Evolutionary conservation across 2,888 invertebrate species (phyloP).

Genomic region (Hydrotaea cyrtoneurina): DNA sequence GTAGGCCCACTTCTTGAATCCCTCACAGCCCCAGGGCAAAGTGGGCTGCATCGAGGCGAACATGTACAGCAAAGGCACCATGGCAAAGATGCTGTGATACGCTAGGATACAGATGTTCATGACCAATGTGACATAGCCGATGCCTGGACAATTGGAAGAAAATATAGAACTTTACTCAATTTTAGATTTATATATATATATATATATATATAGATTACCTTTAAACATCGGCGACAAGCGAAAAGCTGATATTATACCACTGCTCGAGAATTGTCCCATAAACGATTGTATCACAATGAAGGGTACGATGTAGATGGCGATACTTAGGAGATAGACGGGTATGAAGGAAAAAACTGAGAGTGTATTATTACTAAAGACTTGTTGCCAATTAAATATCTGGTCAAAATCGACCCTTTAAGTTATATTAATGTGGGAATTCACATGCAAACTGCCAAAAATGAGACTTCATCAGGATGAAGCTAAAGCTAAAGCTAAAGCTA

Average conservation of each 20-base stretch:
- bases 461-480: too few species aligned
- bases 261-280: constrained; percentile 92
- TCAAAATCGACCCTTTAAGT: too few species aligned
- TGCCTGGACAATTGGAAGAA: constrained; percentile 83
- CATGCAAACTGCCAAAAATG: too few species aligned
- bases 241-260: constrained; percentile 91
- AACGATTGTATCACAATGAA: constrained; percentile 93
- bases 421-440: too few species aligned
- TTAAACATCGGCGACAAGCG: constrained; percentile 92
- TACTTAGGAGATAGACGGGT: constrained; percentile 82
- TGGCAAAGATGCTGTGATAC: constrained; percentile 91
- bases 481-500: too few species aligned
- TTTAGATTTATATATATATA: neutral
- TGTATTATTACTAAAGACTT: neutral
- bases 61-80: constrained; percentile 91
- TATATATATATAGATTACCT: constrained; percentile 85
- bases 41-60: constrained; percentile 85
- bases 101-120: constrained; percentile 89
- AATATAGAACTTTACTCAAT: neutral
- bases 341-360: constrained; percentile 72
- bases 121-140: constrained; percentile 90
- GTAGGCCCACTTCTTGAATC: constrained; percentile 74
- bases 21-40: constrained; percentile 91
- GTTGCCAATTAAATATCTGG: too few species aligned
- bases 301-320: constrained; percentile 91